These are phyloP conservation scores for Aurelia coerulea DNA, from an alignment of 30 jellyfish, hydroid and myxozoan species.

Conservation along the genomic window DNA sequence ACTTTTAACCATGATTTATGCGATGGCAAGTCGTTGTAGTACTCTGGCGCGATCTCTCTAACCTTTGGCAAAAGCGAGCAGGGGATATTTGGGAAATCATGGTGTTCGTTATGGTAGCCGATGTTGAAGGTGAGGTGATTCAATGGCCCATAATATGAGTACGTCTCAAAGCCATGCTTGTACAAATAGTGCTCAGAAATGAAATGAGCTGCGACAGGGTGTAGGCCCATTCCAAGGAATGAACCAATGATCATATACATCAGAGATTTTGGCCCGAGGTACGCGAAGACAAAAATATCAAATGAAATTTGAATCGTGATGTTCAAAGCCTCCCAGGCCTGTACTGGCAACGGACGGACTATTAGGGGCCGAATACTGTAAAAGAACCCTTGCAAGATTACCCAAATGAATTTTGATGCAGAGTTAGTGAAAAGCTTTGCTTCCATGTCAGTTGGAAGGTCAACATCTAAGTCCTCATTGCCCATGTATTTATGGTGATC, in stretches of 20 bases:
- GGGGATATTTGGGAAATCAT: slow-evolving; percentile 96
- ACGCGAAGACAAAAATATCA: slow-evolving; percentile 50
- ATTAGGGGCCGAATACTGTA: slow-evolving; percentile 90
- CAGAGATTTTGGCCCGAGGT: slow-evolving; percentile 87
- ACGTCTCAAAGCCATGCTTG: slow-evolving; percentile 89
- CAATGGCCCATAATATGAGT: slow-evolving; percentile 90
- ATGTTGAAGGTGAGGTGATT: slow-evolving; percentile 90
- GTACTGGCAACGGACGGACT: slow-evolving; percentile 78
- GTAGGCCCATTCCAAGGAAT: slow-evolving; percentile 96
- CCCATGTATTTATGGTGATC: slow-evolving; percentile 96
- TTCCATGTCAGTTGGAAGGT: slow-evolving; percentile 91
- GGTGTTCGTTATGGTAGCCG: slow-evolving; percentile 98
- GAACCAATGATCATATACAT: slow-evolving; percentile 90
- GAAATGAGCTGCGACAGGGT: slow-evolving; percentile 98
- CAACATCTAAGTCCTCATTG: slow-evolving; percentile 85
- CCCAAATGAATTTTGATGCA: slow-evolving; percentile 86
- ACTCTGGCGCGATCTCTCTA: slow-evolving; percentile 95
- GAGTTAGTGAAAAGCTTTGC: slow-evolving; percentile 80
- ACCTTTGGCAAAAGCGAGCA: slow-evolving; percentile 96
- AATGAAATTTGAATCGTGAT: slow-evolving; percentile 67
- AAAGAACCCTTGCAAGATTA: slow-evolving; percentile 83
- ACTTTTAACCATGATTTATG: slow-evolving; percentile 96
- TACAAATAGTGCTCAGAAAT: slow-evolving; percentile 96
- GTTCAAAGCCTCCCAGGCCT: slow-evolving; percentile 78
- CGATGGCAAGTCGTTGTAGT: slow-evolving; percentile 82